A percentile compares a stretch with the other conserved stretches of the same genome.
These are phyloP conservation scores for Mactra quadrangularis DNA, from an alignment of 1,140 invertebrate species.

Conservation along the genomic window DNA sequence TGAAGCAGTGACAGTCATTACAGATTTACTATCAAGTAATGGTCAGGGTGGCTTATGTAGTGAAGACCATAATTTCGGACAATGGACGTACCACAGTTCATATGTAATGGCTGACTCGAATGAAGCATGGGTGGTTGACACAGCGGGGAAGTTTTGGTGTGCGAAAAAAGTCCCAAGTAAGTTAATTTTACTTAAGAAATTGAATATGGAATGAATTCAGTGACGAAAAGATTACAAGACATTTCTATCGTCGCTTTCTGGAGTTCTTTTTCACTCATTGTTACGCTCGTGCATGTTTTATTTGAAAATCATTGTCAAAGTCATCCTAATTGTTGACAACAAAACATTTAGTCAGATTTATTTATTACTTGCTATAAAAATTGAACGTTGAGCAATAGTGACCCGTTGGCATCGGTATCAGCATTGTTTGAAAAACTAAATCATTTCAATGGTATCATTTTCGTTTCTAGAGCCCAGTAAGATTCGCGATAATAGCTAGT, in stretches of 20 bases:
- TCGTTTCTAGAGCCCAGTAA: too few relatives aligned
- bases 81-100: conserved; percentile 74
- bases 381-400: too few relatives aligned
- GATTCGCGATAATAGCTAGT: too few relatives aligned
- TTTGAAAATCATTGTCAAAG: conserved; percentile 35
- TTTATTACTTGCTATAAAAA: too few relatives aligned
- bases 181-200: conserved; percentile 5
- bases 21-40: conserved; percentile 87
- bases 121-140: conserved; percentile 81
- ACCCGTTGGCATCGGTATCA: too few relatives aligned
- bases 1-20: conserved; percentile 88
- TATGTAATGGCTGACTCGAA: conserved; percentile 76
- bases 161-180: conserved; percentile 88
- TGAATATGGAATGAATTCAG: too few relatives aligned
- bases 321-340: conserved; percentile 57
- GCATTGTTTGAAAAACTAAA: too few relatives aligned
- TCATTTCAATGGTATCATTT: too few relatives aligned
- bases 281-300: neutral
- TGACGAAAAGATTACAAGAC: too few relatives aligned
- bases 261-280: too few relatives aligned
- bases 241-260: too few relatives aligned
- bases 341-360: too few relatives aligned
- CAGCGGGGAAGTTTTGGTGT: conserved; percentile 87
- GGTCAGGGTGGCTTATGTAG: conserved; percentile 89
- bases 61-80: conserved; percentile 72